A percentile compares a stretch with the other conserved stretches of the same genome.
Conservation (phyloP, 2,113 vertebrate species). For the Centropus unirufus region DNA sequence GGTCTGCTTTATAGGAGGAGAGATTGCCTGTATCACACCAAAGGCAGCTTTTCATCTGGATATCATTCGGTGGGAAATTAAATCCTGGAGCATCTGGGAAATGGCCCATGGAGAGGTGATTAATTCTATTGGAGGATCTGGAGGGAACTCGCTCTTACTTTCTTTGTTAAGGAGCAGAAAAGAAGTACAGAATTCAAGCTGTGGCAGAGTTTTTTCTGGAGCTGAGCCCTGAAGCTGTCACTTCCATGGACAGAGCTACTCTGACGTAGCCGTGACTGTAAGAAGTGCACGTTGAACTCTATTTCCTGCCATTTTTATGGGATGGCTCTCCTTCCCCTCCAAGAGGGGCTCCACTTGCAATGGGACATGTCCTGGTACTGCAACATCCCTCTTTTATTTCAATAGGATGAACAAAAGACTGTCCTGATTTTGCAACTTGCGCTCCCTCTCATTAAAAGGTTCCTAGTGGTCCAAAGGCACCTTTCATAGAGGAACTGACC, state of each 20-base stretch:
- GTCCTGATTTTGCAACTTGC: neutral
- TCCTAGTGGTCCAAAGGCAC: neutral
- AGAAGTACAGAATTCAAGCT: neutral
- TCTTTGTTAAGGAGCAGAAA: neutral
- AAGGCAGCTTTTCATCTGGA: neutral
- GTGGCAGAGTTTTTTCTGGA: neutral
- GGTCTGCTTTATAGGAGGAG: neutral
- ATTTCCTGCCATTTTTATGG: neutral
- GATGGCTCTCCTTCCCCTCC: neutral
- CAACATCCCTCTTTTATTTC: neutral
- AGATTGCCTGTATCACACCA: neutral
- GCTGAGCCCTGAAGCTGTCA: neutral
- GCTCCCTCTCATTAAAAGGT: neutral
- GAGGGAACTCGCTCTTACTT: neutral
- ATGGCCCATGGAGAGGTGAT: slow-evolving; percentile 8
- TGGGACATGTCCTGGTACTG: neutral
- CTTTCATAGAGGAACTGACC: neutral
- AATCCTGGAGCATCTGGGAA: slow-evolving; percentile 32
- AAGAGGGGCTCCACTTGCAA: neutral
- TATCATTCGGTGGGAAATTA: slow-evolving; percentile 2
- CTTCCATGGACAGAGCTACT: neutral
- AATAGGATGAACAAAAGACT: neutral
- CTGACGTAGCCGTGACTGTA: neutral
- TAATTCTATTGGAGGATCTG: slow-evolving; percentile 22
- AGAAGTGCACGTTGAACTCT: neutral